Evolutionary conservation across 2,113 vertebrate genomes (phyloP).

Genomic region (Calyptomena viridis): DNA sequence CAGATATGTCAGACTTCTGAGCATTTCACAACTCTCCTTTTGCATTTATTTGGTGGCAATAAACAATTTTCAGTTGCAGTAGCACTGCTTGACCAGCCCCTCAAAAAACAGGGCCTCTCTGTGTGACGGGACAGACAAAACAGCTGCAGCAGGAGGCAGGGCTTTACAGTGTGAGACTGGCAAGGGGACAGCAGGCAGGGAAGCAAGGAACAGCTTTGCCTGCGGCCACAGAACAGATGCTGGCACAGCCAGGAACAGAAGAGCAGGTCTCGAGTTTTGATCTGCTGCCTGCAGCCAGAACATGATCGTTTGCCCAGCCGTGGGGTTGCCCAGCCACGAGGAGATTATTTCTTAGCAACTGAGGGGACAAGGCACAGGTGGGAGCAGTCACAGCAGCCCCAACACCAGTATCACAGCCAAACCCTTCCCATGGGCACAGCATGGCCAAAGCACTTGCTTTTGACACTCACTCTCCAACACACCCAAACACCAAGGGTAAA

Average conservation of each 20-base stretch:
- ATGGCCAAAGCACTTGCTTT: not conserved
- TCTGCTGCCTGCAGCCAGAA: not conserved
- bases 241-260: not conserved
- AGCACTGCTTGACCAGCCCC: not conserved
- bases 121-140: not conserved
- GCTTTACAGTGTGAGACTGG: not conserved
- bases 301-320: not conserved
- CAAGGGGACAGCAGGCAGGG: not conserved
- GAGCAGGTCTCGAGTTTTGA: not conserved
- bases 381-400: not conserved
- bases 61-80: not conserved
- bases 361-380: not conserved
- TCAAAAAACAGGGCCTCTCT: not conserved
- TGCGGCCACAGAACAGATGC: not conserved
- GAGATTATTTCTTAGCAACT: not conserved
- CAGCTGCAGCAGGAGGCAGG: not conserved
- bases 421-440: not conserved
- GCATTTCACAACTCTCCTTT: not conserved
- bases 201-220: not conserved
- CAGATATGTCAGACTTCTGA: not conserved
- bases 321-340: not conserved
- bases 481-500: not conserved
- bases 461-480: rapidly evolving
- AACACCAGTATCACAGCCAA: not conserved
- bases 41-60: not conserved